phyloP scores from a whole-genome alignment of 2,888 invertebrate genomes.

The Melanostoma mellinum region DNA sequence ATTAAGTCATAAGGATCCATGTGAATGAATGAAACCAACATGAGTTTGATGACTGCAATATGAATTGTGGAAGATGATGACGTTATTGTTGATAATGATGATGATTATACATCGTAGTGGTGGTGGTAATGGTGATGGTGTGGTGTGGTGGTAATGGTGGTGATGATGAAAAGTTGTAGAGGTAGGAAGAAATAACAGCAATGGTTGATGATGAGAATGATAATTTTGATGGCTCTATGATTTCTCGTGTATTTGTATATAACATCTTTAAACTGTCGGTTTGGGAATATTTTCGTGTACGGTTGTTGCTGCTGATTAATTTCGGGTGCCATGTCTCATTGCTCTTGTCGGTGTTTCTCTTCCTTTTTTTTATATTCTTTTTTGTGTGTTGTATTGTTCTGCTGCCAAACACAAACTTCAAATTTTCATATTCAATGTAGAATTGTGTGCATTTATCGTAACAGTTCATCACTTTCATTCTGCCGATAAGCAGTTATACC shows the following conservation, averaged over 20 bases:
- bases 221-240: slow-evolving; percentile 72
- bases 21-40: slow-evolving; percentile 71
- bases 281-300: slow-evolving; percentile 70
- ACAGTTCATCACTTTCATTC: slow-evolving; percentile 54
- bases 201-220: slow-evolving; percentile 72
- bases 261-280: slow-evolving; percentile 72
- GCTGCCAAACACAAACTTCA: slow-evolving; percentile 52
- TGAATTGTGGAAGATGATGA: slow-evolving; percentile 68
- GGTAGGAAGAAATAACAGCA: slow-evolving; percentile 37
- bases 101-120: slow-evolving; percentile 59
- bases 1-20: slow-evolving; percentile 47
- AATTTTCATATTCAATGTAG: slow-evolving; percentile 28
- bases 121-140: slow-evolving; percentile 48
- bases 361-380: not conserved
- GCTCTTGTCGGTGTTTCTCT: slow-evolving; percentile 43
- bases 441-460: slow-evolving; percentile 43
- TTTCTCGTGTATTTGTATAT: slow-evolving; percentile 71
- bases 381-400: slow-evolving; percentile 41
- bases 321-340: slow-evolving; percentile 62
- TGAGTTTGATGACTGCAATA: slow-evolving; percentile 71
- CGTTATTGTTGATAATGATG: slow-evolving; percentile 69
- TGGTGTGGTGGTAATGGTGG: slow-evolving; percentile 64
- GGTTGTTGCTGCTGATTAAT: slow-evolving; percentile 70
- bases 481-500: slow-evolving; percentile 46
- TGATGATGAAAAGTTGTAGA: slow-evolving; percentile 24